Evolutionary conservation across 2,797 vertebrate genomes (phyloP), one percentile per base, ranked within the genome.

Genomic region (Chlorospingus flavigularis): DNA sequence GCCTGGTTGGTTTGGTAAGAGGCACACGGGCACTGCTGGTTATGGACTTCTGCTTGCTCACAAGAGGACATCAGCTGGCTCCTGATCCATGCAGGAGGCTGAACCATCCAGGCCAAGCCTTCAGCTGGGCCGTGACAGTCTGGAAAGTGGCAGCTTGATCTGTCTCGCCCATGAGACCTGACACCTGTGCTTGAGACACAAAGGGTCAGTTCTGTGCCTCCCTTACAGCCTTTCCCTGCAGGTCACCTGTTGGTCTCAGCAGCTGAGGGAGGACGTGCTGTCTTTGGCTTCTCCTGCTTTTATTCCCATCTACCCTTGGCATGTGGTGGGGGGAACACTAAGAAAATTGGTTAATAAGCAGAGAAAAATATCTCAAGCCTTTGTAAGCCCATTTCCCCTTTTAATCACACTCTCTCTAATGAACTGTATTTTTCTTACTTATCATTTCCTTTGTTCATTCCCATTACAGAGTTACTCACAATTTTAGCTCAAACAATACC

Each of bases 401-500:
- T 94, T 91, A 95, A 96, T 94, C 90, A 91, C 65, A 42, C 58
- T 31, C 60, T 92, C 42, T 91, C 70, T 96, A 96, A 95, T 83
- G 72, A 93, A 85, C 72, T 86, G 63, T 85, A 87, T 94, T 95
- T 95, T 95, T 93, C 92, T 94, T 80, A 89, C 86, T 95, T 96
- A 93, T 71, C 30, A 76, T 94, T 94, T 94, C 75, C 78, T 95
- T 95, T 95, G 92, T 96, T 92, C 93, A 7, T 91, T n/a, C 42
- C 78, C 84, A 88, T 93, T 92, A 80, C 2, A 5, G 78, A 89
- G 78, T 95, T 96, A 80, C 80, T 87, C 91, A 91, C 91, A 77
- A 89, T 94, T 96, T 85, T 72, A 77, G 78, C 33, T 93, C 94
- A 94, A 94, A 96, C 91, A 96, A 96, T 96, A 70, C 78, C 81